These are phyloP conservation scores for Nysson spinosus DNA, from an alignment of 2,888 invertebrate species.

Conservation along the genomic window DNA sequence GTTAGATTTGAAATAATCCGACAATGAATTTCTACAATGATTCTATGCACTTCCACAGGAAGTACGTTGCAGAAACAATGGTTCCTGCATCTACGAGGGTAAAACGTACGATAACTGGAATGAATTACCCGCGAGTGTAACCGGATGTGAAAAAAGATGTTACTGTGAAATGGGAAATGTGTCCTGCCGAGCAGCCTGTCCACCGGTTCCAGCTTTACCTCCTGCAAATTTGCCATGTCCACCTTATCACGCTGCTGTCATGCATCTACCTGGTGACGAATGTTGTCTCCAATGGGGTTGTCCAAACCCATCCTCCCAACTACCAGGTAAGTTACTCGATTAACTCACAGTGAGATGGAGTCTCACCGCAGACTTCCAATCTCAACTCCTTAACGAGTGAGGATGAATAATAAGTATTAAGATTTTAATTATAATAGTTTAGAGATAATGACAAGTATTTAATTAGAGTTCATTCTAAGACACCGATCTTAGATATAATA, in stretches of 20 bases:
- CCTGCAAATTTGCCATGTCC: constrained; percentile 87
- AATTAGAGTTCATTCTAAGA: too few species aligned
- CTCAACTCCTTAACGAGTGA: too few species aligned
- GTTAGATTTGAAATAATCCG: too few species aligned
- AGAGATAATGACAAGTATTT: too few species aligned
- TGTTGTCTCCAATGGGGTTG: constrained; percentile 94
- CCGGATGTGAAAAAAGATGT: constrained; percentile 91
- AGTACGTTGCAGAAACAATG: constrained; percentile 88
- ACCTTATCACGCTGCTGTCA: constrained; percentile 82
- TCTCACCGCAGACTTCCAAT: too few species aligned
- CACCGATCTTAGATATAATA: too few species aligned
- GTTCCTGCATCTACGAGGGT: constrained; percentile 88
- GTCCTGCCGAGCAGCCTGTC: constrained; percentile 90
- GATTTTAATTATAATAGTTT: too few species aligned
- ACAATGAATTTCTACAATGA: not conserved
- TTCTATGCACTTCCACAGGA: constrained; percentile 76
- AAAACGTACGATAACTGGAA: constrained; percentile 85
- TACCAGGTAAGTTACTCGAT: constrained; percentile 57
- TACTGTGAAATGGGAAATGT: constrained; percentile 93
- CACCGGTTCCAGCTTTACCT: constrained; percentile 86
- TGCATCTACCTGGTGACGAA: constrained; percentile 85
- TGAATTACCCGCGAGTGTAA: constrained; percentile 87
- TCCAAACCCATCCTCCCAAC: constrained; percentile 25
- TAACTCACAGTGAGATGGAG: too few species aligned
- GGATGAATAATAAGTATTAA: too few species aligned